Percentiles rank a stretch among this genome's conserved stretches.
Conservation (phyloP, 2,797 vertebrate species). For the Muscicapa comitata region DNA sequence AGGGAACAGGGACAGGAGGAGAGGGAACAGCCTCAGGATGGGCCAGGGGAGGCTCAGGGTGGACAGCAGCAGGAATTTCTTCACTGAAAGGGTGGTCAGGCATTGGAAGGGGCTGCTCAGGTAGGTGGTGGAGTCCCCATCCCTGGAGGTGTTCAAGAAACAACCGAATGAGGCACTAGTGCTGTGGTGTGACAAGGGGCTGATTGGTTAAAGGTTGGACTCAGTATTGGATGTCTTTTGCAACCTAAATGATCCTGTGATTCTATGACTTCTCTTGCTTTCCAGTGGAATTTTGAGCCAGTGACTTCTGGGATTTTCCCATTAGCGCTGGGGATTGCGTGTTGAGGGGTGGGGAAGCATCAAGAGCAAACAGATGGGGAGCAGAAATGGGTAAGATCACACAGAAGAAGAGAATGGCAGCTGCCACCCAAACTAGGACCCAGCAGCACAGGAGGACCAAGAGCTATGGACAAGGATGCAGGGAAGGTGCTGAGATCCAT, state of each 20-base stretch:
- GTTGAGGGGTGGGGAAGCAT: background rate
- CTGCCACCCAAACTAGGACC: background rate
- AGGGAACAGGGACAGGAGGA: background rate
- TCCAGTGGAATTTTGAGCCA: background rate
- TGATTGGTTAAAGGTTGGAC: background rate
- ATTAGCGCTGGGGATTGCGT: fast-evolving
- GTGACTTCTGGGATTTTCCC: background rate
- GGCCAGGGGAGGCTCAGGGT: fast-evolving
- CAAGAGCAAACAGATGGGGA: background rate
- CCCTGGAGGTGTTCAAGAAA: background rate
- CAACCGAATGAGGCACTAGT: background rate
- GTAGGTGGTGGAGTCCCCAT: background rate
- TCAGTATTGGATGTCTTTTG: background rate
- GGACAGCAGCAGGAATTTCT: fast-evolving
- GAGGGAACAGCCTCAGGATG: fast-evolving
- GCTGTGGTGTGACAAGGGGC: background rate
- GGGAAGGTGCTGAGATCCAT: background rate
- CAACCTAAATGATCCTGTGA: background rate
- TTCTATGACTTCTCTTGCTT: background rate
- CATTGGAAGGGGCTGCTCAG: background rate
- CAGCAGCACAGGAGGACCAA: background rate
- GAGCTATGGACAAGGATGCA: background rate
- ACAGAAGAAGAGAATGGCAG: background rate
- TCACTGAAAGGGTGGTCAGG: background rate
- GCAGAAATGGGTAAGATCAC: fast-evolving